Percentiles rank a stretch among this genome's conserved stretches.
Evolutionary conservation across 2,888 invertebrate genomes (phyloP).

Genomic region (Spisula solida): DNA sequence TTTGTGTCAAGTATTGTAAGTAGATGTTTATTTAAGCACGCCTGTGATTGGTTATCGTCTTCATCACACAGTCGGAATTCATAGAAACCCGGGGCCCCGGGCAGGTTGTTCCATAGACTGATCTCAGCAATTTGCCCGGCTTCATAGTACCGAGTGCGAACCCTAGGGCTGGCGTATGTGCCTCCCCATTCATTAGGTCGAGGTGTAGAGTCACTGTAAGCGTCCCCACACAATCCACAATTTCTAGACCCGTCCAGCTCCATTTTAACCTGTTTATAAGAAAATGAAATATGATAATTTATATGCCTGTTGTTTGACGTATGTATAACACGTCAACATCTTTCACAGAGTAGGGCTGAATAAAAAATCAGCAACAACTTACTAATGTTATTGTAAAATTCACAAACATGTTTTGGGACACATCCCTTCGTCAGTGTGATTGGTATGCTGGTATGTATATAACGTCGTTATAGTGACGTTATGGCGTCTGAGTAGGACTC

Average conservation of each 20-base stretch:
- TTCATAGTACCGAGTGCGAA: conserved; percentile 65
- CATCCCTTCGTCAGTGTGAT: too few species aligned
- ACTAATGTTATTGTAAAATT: too few species aligned
- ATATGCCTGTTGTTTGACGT: too few species aligned
- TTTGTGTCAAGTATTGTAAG: conserved; percentile 53
- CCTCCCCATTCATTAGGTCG: conserved; percentile 71
- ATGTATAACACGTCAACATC: not conserved
- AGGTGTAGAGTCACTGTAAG: conserved; percentile 49
- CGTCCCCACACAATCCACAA: conserved; percentile 74
- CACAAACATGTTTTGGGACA: too few species aligned
- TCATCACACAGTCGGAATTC: conserved; percentile 69
- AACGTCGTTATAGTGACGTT: too few species aligned
- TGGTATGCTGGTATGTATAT: too few species aligned
- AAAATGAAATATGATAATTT: not conserved
- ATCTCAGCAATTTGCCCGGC: conserved; percentile 58
- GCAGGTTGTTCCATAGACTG: conserved; percentile 65
- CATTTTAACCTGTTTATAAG: conserved; percentile 55
- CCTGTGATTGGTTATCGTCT: conserved; percentile 49
- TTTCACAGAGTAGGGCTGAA: too few species aligned
- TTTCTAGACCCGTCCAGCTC: conserved; percentile 64
- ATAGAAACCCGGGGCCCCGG: conserved; percentile 61
- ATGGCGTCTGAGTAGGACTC: too few species aligned
- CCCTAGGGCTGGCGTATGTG: conserved; percentile 63
- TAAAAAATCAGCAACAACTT: too few species aligned
- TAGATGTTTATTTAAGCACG: conserved; percentile 60